phyloP scores from a whole-genome alignment of 2,113 vertebrate species.

The Gracilinanus agilis region DNA sequence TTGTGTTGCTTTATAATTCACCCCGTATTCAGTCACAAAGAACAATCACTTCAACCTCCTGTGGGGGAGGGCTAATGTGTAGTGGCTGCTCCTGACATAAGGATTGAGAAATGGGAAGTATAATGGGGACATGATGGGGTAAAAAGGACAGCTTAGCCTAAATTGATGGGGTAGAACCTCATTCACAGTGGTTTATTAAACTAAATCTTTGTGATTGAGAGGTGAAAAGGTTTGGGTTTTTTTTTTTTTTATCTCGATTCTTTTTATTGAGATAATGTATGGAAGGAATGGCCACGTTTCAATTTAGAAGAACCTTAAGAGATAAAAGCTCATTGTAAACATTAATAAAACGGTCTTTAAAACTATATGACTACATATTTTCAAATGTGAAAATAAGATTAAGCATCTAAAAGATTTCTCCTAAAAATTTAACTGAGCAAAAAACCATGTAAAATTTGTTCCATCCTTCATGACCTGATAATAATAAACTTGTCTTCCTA shows the following conservation, averaged over 20 bases:
- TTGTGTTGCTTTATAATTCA: constrained; percentile 1
- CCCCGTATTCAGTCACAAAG: constrained; percentile 28
- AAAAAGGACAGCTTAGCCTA: not conserved
- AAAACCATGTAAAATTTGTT: constrained; percentile 43
- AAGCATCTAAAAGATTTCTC: constrained; percentile 42
- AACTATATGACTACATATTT: constrained; percentile 36
- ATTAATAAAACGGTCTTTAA: constrained; percentile 51
- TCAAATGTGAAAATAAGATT: not conserved
- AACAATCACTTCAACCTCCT: not conserved
- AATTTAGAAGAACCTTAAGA: constrained; percentile 48
- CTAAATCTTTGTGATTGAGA: not conserved
- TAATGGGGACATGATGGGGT: constrained; percentile 22
- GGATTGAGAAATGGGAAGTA: not conserved
- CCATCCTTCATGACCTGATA: constrained; percentile 1
- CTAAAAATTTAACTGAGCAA: constrained; percentile 49
- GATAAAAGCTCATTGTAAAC: constrained; percentile 58
- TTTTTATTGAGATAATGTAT: constrained; percentile 54
- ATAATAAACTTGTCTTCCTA: constrained; percentile 61
- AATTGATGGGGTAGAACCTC: not conserved
- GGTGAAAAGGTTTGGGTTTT: constrained; percentile 13
- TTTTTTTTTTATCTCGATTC: not conserved
- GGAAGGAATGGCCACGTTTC: constrained; percentile 19
- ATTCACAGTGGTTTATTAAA: constrained; percentile 24
- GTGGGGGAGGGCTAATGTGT: not conserved
- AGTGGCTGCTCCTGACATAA: not conserved